These are phyloP conservation scores for Drosophila ananassae DNA, from an alignment of 1,140 invertebrate species.

Conservation along the genomic window DNA sequence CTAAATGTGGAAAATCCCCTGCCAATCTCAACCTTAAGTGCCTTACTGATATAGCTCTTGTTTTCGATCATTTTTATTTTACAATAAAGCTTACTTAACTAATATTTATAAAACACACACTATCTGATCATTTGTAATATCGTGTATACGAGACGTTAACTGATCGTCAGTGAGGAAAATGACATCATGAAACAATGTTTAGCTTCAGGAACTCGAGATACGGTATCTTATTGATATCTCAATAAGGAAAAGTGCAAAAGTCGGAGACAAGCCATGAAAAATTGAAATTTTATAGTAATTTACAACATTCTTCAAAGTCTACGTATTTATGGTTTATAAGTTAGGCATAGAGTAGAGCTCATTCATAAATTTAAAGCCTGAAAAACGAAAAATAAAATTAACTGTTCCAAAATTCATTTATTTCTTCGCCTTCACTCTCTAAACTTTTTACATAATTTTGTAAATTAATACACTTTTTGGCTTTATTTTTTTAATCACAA, in stretches of 20 bases:
- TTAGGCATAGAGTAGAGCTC: too few species aligned
- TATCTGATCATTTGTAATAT: constrained; percentile 18
- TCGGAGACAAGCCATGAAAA: neutral
- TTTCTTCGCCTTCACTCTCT: too few species aligned
- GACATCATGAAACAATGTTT: constrained; percentile 3
- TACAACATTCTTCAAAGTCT: too few species aligned
- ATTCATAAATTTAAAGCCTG: too few species aligned
- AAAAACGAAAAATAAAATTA: too few species aligned
- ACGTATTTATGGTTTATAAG: too few species aligned
- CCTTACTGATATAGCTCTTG: constrained; percentile 57
- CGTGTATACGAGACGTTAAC: neutral
- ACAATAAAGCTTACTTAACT: constrained; percentile 49
- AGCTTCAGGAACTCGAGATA: neutral
- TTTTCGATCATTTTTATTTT: constrained; percentile 36
- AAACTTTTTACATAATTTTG: too few species aligned
- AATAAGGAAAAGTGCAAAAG: neutral
- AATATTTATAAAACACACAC: constrained; percentile 21
- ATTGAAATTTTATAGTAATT: neutral
- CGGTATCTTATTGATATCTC: too few species aligned
- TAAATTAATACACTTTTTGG: neutral
- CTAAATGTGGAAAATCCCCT: constrained; percentile 31
- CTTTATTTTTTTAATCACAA: neutral
- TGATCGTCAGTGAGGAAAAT: neutral
- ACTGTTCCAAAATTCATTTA: too few species aligned
- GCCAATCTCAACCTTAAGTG: constrained; percentile 37